These are phyloP conservation scores for Leptinotarsa haldemani DNA, from an alignment of 2,888 invertebrate genomes.

Conservation along the genomic window DNA sequence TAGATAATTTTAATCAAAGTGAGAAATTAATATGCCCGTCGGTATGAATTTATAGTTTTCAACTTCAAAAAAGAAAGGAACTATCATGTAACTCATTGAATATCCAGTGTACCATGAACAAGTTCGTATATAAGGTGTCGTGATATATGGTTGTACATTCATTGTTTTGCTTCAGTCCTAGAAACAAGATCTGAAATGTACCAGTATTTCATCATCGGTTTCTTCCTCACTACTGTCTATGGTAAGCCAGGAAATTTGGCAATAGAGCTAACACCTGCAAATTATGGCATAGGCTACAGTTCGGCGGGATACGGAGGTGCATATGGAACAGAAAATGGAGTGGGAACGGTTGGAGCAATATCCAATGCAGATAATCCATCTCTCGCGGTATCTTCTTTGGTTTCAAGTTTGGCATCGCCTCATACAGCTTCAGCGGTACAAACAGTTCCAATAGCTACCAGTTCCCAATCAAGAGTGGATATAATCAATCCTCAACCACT, in stretches of 20 bases:
- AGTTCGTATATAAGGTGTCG: background rate
- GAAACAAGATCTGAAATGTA: background rate
- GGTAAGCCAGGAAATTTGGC: constrained; percentile 19
- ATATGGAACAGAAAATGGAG: background rate
- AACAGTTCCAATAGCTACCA: constrained; percentile 40
- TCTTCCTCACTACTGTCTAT: background rate
- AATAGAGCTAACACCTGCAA: background rate
- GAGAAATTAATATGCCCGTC: too few species aligned
- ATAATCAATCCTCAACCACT: constrained; percentile 37
- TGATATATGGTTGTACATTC: background rate
- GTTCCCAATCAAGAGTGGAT: constrained; percentile 40
- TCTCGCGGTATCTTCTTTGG: background rate
- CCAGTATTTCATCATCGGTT: background rate
- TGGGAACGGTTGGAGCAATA: constrained; percentile 21
- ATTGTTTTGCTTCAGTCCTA: background rate
- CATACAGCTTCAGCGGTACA: constrained; percentile 15
- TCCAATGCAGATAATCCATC: constrained; percentile 12
- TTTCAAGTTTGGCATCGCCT: background rate
- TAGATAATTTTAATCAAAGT: too few species aligned
- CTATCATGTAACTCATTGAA: background rate
- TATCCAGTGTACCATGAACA: background rate
- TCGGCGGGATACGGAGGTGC: background rate
- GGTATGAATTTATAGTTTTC: too few species aligned
- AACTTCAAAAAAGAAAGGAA: too few species aligned
- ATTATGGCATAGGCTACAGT: background rate